Evolutionary conservation across 2,888 invertebrate genomes (phyloP).

Genomic region (Cylloceria caligata): DNA sequence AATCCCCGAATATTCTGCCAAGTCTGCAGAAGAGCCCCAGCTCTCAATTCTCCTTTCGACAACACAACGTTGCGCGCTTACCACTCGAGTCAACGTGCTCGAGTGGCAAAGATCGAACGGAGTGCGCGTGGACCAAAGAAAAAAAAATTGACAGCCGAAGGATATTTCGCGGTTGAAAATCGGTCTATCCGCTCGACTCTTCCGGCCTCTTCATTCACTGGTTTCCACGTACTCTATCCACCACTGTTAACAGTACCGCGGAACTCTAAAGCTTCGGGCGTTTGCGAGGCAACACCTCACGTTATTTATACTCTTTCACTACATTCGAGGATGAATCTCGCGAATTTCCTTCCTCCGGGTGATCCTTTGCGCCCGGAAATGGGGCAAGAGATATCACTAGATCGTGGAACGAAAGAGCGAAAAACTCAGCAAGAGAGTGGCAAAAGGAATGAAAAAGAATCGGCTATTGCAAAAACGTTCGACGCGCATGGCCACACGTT

Average conservation of each 20-base stretch:
- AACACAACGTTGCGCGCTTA: slow-evolving; percentile 39
- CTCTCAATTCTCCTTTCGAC: slow-evolving; percentile 46
- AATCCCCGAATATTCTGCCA: slow-evolving; percentile 34
- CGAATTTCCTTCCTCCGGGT: slow-evolving; percentile 41
- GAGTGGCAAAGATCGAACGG: slow-evolving; percentile 60
- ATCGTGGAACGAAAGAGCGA: slow-evolving; percentile 23
- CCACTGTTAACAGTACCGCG: slow-evolving; percentile 13
- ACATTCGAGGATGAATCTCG: slow-evolving; percentile 49
- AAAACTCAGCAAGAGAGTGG: neutral
- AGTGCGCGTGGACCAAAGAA: slow-evolving; percentile 41
- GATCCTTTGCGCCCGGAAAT: slow-evolving; percentile 33
- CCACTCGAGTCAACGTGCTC: slow-evolving; percentile 65
- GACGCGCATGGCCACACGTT: slow-evolving; percentile 11
- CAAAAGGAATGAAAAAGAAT: slow-evolving; percentile 23
- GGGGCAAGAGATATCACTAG: neutral
- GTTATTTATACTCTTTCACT: slow-evolving; percentile 55
- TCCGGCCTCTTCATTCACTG: slow-evolving; percentile 13
- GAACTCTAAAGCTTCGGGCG: slow-evolving; percentile 42
- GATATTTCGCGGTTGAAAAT: slow-evolving; percentile 60
- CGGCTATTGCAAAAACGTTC: slow-evolving; percentile 18
- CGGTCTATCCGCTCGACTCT: slow-evolving; percentile 34
- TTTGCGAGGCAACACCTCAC: slow-evolving; percentile 39
- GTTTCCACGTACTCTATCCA: slow-evolving; percentile 12
- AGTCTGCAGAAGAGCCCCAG: slow-evolving; percentile 2
- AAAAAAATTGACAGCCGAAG: slow-evolving; percentile 54